These are phyloP conservation scores for Metallyticus violacea DNA, from an alignment of 2,888 invertebrate species.

Conservation along the genomic window DNA sequence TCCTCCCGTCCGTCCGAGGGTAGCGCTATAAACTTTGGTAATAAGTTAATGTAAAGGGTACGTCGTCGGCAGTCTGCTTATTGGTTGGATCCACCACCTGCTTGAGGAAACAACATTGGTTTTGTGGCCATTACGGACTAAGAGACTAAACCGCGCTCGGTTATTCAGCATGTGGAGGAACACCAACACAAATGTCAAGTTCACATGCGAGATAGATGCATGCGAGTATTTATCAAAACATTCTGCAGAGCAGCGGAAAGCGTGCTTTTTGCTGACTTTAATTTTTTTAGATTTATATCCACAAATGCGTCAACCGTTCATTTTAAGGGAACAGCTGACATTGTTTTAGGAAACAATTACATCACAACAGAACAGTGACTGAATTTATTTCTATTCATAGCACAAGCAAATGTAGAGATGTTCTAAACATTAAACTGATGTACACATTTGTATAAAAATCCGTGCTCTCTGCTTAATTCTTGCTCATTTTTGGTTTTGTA, in stretches of 20 bases:
- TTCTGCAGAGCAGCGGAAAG: neutral
- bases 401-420: too few species aligned
- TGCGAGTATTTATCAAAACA: neutral
- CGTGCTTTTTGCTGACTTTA: neutral
- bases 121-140: neutral
- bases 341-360: neutral
- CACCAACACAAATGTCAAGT: neutral
- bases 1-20: neutral
- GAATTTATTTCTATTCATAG: neutral
- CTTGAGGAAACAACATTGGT: neutral
- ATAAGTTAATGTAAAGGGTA: constrained; percentile 14
- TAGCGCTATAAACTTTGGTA: neutral
- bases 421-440: too few species aligned
- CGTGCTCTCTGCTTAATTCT: too few species aligned
- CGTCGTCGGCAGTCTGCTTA: neutral
- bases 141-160: neutral
- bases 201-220: neutral
- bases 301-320: neutral
- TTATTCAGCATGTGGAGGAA: neutral
- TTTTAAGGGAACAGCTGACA: neutral
- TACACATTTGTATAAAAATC: too few species aligned
- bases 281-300: neutral
- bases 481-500: too few species aligned
- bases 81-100: neutral
- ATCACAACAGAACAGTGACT: neutral